Conservation (phyloP, 2,113 vertebrate species). For the Melanerpes aurifrons region DNA sequence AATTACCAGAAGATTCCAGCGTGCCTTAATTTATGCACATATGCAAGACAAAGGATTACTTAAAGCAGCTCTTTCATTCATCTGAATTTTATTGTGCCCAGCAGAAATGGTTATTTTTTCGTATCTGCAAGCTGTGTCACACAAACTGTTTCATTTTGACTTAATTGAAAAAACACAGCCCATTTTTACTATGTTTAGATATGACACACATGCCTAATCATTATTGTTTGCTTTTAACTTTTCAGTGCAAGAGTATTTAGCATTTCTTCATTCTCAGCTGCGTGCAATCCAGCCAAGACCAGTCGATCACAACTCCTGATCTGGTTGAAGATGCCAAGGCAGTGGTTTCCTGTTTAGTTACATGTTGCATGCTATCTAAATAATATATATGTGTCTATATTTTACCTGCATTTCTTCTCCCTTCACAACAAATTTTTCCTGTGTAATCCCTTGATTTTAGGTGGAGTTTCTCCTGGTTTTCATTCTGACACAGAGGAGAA, state of each 20-base stretch:
- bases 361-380: neutral
- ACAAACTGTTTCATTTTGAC: neutral
- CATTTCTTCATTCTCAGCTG: neutral
- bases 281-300: neutral
- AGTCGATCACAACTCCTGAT: neutral
- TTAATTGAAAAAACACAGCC: neutral
- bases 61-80: neutral
- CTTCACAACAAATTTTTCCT: neutral
- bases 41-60: slow-evolving; percentile 1
- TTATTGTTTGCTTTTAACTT: neutral
- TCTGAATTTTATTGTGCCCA: neutral
- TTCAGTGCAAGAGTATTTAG: neutral
- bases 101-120: neutral
- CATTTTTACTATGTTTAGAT: neutral
- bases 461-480: neutral
- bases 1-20: slow-evolving; percentile 8
- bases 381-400: neutral
- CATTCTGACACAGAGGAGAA: neutral
- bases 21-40: slow-evolving; percentile 1
- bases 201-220: neutral
- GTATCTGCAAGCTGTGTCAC: neutral
- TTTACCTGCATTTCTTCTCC: neutral
- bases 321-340: neutral
- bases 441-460: neutral
- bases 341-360: neutral